These are phyloP conservation scores for Buceros bicornis DNA, from an alignment of 2,797 vertebrate species.

Conservation along the genomic window DNA sequence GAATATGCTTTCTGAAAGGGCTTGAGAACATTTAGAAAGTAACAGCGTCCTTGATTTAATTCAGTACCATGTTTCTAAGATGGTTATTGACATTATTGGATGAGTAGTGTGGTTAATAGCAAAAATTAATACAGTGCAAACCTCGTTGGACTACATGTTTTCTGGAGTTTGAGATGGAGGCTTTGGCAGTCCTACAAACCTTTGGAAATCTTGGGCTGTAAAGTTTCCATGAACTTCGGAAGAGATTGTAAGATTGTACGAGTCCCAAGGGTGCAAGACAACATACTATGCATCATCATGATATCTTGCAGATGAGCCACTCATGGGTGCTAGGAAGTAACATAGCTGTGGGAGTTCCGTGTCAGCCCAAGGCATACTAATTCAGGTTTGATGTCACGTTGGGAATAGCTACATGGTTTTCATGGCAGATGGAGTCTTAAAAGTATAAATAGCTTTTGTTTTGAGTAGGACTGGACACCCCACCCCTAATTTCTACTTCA, in stretches of 20 bases:
- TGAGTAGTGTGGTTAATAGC: background rate
- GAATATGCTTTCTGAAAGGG: background rate
- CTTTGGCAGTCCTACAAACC: background rate
- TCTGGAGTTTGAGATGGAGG: background rate
- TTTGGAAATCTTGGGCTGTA: background rate
- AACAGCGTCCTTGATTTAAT: background rate
- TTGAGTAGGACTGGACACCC: background rate
- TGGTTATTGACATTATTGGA: background rate
- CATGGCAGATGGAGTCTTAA: background rate
- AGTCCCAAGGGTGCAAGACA: background rate
- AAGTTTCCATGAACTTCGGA: background rate
- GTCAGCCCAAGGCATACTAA: background rate
- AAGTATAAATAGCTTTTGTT: background rate
- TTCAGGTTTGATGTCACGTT: background rate
- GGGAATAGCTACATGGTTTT: background rate
- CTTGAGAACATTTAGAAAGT: background rate
- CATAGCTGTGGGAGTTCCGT: background rate
- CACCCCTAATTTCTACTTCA: background rate
- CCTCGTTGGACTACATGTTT: background rate
- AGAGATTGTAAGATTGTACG: background rate
- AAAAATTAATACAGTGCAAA: background rate
- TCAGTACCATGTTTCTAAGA: background rate
- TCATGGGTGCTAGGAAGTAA: background rate
- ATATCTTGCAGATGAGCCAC: background rate
- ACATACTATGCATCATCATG: fast-evolving